Percentiles rank a stretch among this genome's conserved stretches.
Evolutionary conservation across 2,797 vertebrate species (phyloP).

Genomic region (Crocidura indochinensis): DNA sequence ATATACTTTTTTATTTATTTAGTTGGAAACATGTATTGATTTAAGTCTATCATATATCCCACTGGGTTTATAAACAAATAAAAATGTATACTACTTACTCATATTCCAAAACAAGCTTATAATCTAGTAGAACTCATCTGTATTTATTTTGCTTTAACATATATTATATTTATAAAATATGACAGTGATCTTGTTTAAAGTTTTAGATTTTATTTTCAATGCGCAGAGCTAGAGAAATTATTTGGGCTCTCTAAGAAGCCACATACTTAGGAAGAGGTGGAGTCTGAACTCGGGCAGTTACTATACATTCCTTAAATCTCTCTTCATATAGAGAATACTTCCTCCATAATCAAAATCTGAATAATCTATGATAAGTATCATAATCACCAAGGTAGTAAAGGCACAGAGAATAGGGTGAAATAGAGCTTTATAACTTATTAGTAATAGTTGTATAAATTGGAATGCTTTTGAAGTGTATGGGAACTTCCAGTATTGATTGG

Average conservation of each 20-base stretch:
- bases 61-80: background rate
- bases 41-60: slow-evolving; percentile 19
- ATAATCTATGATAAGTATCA: background rate
- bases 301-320: background rate
- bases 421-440: background rate
- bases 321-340: background rate
- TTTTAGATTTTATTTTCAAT: background rate
- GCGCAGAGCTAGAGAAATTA: background rate
- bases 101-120: background rate
- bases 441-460: background rate
- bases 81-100: slow-evolving; percentile 1
- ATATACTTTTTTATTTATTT: background rate
- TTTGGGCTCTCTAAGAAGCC: background rate
- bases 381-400: background rate
- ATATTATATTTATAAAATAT: background rate
- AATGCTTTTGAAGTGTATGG: background rate
- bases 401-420: background rate
- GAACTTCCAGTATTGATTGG: background rate
- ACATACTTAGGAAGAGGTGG: background rate
- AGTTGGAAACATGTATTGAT: background rate
- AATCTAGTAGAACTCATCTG: background rate
- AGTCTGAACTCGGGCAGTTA: background rate
- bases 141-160: background rate
- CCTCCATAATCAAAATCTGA: background rate
- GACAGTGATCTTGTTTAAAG: background rate